A percentile compares a stretch with the other conserved stretches of the same genome.
These are phyloP conservation scores for Xylota segnis DNA, from an alignment of 2,888 invertebrate species.

Conservation along the genomic window DNA sequence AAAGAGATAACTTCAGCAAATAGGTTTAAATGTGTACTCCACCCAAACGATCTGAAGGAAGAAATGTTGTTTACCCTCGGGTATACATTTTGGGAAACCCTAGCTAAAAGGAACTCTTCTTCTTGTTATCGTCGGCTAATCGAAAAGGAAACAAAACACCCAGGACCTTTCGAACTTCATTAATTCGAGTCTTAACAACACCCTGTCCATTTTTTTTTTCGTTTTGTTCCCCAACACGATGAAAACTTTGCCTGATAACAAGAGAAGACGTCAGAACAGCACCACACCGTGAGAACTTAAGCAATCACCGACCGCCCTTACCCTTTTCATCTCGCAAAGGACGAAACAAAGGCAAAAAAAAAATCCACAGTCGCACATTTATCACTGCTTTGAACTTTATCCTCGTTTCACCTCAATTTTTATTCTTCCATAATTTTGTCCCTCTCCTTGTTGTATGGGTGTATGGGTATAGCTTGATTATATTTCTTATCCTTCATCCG, in stretches of 20 bases:
- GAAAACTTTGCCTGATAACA: not conserved
- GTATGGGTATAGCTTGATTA: conserved; percentile 30
- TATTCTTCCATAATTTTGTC: not conserved
- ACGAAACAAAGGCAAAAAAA: not conserved
- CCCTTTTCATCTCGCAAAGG: conserved; percentile 1
- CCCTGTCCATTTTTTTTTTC: not conserved
- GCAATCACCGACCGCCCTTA: conserved; percentile 1
- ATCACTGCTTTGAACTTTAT: conserved; percentile 36
- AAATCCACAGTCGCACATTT: conserved; percentile 26
- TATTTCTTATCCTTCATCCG: conserved; percentile 71
- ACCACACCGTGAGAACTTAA: not conserved
- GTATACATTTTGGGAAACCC: not conserved
- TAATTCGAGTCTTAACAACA: conserved; percentile 12
- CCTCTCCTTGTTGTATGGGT: not conserved
- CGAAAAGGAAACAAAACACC: conserved; percentile 17
- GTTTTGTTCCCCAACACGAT: not conserved
- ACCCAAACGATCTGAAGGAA: not conserved
- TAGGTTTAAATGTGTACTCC: conserved; percentile 17
- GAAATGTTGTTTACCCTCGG: not conserved
- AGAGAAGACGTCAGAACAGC: not conserved
- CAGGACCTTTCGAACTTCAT: conserved; percentile 27
- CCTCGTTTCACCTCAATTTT: not conserved
- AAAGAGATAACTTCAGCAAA: not conserved
- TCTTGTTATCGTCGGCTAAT: not conserved
- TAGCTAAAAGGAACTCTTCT: not conserved